These are phyloP conservation scores for Ctenosaura bakeri DNA, from an alignment of 2,797 vertebrate genomes.

Conservation along the genomic window DNA sequence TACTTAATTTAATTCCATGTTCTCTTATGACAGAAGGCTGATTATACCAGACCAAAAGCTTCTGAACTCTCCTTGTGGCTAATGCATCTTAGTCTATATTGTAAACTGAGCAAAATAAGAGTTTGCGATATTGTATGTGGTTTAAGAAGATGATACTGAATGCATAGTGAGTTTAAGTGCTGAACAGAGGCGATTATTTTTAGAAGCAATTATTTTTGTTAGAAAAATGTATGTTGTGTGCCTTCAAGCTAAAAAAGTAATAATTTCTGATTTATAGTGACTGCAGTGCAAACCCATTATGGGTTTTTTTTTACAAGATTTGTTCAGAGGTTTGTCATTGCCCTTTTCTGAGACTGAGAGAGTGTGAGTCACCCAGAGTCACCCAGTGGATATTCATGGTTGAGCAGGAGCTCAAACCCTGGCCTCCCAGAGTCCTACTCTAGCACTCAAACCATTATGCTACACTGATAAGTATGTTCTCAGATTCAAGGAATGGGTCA, in stretches of 20 bases:
- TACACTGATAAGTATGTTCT: not conserved
- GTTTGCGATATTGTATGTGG: not conserved
- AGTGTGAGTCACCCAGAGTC: too few species aligned
- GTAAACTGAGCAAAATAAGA: not conserved
- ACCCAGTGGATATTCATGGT: too few species aligned
- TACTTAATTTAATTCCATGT: slow-evolving; percentile 1
- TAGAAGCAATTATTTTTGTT: not conserved
- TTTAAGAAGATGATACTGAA: not conserved
- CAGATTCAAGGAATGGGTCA: not conserved
- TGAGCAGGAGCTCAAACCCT: too few species aligned
- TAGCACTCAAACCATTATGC: too few species aligned
- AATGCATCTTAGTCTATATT: not conserved
- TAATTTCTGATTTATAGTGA: too few species aligned
- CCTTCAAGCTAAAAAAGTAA: too few species aligned
- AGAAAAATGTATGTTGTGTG: not conserved
- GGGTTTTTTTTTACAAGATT: too few species aligned
- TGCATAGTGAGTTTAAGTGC: not conserved
- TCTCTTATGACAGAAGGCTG: not conserved
- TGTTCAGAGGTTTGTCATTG: too few species aligned
- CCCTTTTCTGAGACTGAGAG: too few species aligned
- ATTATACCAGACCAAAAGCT: not conserved
- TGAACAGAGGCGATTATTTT: not conserved
- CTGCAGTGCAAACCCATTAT: too few species aligned
- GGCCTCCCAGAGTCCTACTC: too few species aligned
- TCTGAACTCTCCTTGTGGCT: not conserved